Percentiles rank a stretch among this genome's conserved stretches.
phyloP scores from a whole-genome alignment of 1,140 invertebrate genomes.

The Drosophila lacertosa region DNA sequence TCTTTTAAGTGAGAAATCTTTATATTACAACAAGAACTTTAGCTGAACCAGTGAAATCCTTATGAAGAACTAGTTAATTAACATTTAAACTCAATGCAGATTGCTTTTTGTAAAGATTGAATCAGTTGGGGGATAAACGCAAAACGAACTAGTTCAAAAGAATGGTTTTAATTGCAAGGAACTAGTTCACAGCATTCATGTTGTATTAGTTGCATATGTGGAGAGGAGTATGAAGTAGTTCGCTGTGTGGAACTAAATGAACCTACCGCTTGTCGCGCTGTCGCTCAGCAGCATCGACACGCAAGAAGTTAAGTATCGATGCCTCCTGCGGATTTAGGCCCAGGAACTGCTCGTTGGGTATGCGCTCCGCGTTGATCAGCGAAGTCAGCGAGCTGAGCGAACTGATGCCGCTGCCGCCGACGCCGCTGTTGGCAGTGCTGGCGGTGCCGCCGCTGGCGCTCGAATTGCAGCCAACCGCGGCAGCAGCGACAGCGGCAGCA shows the following conservation, averaged over 20 bases:
- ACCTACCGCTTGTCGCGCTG: slow-evolving; percentile 86
- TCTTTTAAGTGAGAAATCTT: too few species aligned
- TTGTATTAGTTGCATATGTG: neutral
- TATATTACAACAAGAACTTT: too few species aligned
- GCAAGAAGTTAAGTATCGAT: slow-evolving; percentile 87
- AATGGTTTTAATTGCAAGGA: neutral
- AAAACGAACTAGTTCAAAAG: too few species aligned
- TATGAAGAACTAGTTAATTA: too few species aligned
- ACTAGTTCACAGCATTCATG: neutral
- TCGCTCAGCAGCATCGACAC: slow-evolving; percentile 87
- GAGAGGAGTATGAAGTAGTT: too few species aligned
- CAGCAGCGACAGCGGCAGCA: slow-evolving; percentile 23
- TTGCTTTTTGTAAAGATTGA: too few species aligned
- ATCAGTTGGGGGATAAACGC: too few species aligned
- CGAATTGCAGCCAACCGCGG: slow-evolving; percentile 31
- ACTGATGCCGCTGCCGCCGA: slow-evolving; percentile 55
- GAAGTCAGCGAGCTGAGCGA: slow-evolving; percentile 81
- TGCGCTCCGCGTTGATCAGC: slow-evolving; percentile 82
- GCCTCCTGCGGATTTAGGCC: slow-evolving; percentile 86
- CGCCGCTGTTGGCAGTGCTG: slow-evolving; percentile 18
- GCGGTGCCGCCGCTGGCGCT: slow-evolving; percentile 14
- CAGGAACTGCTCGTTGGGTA: slow-evolving; percentile 83
- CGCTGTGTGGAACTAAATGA: neutral
- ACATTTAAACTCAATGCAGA: too few species aligned
- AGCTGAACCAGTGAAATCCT: too few species aligned